A percentile compares a stretch with the other conserved stretches of the same genome.
These are phyloP conservation scores for Bufo gargarizans DNA, from an alignment of 2,113 vertebrate species.

Conservation along the genomic window DNA sequence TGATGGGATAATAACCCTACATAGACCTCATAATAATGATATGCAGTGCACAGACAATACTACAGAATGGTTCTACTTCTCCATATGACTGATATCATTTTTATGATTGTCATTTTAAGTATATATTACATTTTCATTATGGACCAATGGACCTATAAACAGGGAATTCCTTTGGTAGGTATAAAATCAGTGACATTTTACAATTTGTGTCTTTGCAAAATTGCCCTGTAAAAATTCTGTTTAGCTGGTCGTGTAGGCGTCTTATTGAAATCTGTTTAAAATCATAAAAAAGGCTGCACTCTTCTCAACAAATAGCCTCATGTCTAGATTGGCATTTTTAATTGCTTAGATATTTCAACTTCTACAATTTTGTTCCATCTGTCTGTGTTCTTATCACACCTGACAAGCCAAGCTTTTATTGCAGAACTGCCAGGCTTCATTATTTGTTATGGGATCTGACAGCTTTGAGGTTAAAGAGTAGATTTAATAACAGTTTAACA, in stretches of 20 bases:
- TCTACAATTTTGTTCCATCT: conserved; percentile 50
- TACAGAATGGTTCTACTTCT: too few relatives aligned
- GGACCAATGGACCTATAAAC: neutral
- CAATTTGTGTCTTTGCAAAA: neutral
- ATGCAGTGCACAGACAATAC: too few relatives aligned
- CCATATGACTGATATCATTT: too few relatives aligned
- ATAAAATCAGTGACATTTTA: neutral
- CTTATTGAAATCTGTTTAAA: conserved; percentile 23
- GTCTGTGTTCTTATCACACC: conserved; percentile 19
- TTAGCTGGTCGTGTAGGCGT: neutral
- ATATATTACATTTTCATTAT: too few relatives aligned
- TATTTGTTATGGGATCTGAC: conserved; percentile 36
- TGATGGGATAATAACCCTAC: too few relatives aligned
- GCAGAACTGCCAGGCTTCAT: neutral
- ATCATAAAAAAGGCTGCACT: neutral
- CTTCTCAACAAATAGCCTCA: conserved; percentile 33
- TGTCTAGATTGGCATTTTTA: conserved; percentile 44
- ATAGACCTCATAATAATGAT: too few relatives aligned
- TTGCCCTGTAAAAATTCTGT: conserved; percentile 14
- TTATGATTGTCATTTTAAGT: too few relatives aligned
- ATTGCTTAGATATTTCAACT: conserved; percentile 41
- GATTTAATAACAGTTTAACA: conserved; percentile 40
- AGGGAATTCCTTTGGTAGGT: neutral
- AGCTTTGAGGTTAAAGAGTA: conserved; percentile 46
- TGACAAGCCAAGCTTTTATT: conserved; percentile 49